Conservation (phyloP, 2,113 vertebrate species). For the Cnemophilus loriae region DNA sequence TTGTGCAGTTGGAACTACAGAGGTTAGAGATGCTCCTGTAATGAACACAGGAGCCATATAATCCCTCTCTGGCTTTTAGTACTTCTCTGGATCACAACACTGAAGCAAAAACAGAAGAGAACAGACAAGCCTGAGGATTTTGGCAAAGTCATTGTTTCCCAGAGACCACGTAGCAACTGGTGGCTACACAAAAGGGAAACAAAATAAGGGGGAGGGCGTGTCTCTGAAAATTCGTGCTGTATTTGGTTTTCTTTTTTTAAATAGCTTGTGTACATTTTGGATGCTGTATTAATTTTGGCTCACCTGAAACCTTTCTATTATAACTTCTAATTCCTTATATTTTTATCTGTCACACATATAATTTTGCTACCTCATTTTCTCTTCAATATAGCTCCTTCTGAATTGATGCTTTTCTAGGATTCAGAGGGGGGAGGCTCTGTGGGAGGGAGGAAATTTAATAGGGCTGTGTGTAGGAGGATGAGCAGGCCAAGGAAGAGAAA, state of each 20-base stretch:
- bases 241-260: not conserved
- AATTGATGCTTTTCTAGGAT: not conserved
- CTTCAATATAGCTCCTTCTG: not conserved
- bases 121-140: not conserved
- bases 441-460: not conserved
- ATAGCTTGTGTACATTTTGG: not conserved
- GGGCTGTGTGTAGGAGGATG: not conserved
- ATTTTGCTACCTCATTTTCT: not conserved
- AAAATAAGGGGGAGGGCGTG: fast-evolving
- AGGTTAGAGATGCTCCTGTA: not conserved
- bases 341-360: not conserved
- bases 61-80: not conserved
- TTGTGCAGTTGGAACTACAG: not conserved
- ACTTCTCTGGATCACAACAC: not conserved
- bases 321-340: not conserved
- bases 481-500: not conserved
- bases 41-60: not conserved
- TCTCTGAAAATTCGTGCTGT: not conserved
- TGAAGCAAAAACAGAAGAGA: not conserved
- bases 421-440: not conserved
- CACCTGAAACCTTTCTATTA: not conserved
- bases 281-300: not conserved
- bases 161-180: not conserved
- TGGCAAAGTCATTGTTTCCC: not conserved
- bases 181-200: not conserved